Conservation (phyloP, 2,113 vertebrate genomes). For the Procapra przewalskii region DNA sequence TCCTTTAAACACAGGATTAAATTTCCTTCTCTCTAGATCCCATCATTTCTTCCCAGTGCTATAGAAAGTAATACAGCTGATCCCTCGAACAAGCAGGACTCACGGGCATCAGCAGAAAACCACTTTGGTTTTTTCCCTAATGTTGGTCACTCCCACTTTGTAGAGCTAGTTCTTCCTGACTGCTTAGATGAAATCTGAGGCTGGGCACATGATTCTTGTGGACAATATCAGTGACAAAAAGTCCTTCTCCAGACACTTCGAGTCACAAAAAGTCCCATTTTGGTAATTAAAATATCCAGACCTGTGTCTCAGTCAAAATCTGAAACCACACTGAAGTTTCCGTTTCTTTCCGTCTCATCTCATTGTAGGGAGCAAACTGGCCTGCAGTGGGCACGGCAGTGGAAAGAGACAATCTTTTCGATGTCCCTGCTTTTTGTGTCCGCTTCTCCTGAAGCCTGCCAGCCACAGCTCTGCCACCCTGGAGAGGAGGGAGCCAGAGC, state of each 20-base stretch:
- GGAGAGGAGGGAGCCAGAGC: not conserved
- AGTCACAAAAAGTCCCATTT: not conserved
- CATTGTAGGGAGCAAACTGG: not conserved
- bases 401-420: not conserved
- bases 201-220: not conserved
- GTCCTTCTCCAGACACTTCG: not conserved
- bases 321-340: not conserved
- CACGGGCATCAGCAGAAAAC: not conserved
- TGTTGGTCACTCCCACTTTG: not conserved
- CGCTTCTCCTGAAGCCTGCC: not conserved
- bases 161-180: not conserved
- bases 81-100: not conserved
- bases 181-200: not conserved
- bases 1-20: not conserved
- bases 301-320: not conserved
- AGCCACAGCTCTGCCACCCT: not conserved
- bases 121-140: not conserved
- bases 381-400: not conserved
- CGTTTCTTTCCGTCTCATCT: not conserved
- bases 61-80: not conserved
- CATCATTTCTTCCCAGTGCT: not conserved
- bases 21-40: not conserved
- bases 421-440: not conserved
- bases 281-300: not conserved
- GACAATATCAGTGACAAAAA: not conserved